Conservation (phyloP, 2,113 vertebrate genomes). For the Empidonax traillii region DNA sequence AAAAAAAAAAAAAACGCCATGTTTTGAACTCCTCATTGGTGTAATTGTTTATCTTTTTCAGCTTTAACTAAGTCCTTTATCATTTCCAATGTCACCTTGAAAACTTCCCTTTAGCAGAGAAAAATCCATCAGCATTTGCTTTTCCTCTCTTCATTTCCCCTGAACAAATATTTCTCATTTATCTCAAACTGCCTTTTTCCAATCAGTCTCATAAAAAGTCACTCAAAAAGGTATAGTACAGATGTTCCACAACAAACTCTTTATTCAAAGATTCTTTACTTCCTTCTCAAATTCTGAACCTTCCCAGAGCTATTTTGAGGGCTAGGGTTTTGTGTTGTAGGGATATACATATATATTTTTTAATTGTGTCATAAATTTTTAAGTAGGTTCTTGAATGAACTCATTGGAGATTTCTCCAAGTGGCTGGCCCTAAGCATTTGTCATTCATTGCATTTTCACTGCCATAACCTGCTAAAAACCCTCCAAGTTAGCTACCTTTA, state of each 20-base stretch:
- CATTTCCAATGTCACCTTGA: not conserved
- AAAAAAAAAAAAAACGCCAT: not conserved
- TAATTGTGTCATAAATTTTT: not conserved
- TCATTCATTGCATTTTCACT: not conserved
- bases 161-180: slow-evolving; percentile 33
- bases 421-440: not conserved
- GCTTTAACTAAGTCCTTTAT: not conserved
- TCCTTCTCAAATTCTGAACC: not conserved
- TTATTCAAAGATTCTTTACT: not conserved
- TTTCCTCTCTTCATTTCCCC: not conserved
- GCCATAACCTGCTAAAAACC: not conserved
- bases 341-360: not conserved
- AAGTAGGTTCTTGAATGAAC: not conserved
- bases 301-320: not conserved
- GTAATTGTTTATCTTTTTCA: not conserved
- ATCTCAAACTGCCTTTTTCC: not conserved
- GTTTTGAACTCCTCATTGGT: not conserved
- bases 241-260: not conserved
- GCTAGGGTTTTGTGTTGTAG: not conserved
- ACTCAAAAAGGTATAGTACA: not conserved
- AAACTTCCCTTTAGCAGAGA: not conserved
- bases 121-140: not conserved
- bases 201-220: not conserved
- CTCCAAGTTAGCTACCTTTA: not conserved
- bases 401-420: not conserved